A percentile compares a stretch with the other conserved stretches of the same genome.
phyloP scores from a whole-genome alignment of 1,140 invertebrate species.

The Aphidius ervi region DNA sequence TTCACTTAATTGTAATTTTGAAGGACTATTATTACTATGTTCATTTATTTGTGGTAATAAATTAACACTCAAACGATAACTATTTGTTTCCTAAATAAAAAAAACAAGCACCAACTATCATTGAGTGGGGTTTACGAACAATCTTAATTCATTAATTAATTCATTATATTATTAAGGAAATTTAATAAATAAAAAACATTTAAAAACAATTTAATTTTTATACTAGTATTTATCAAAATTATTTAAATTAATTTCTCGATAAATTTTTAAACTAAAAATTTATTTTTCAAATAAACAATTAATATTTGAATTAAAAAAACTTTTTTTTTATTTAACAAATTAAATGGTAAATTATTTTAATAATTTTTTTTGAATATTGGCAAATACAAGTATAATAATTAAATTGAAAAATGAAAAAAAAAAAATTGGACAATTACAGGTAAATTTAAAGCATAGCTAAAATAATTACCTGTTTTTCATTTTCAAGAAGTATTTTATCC shows the following conservation, averaged over 20 bases:
- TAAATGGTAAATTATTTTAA: too few relatives aligned
- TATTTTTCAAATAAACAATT: too few relatives aligned
- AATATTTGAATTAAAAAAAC: too few relatives aligned
- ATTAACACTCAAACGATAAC: conserved; percentile 22
- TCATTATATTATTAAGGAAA: conserved; percentile 3
- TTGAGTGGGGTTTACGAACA: too few relatives aligned
- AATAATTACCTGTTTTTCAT: conserved; percentile 35
- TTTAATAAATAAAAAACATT: conserved; percentile 14
- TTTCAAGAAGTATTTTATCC: conserved; percentile 28
- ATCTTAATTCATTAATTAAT: too few relatives aligned
- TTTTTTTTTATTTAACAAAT: too few relatives aligned
- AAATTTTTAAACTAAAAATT: too few relatives aligned
- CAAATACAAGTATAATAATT: too few relatives aligned
- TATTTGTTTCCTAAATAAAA: conserved; percentile 24
- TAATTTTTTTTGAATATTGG: too few relatives aligned
- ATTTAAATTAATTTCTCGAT: too few relatives aligned
- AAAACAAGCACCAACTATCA: not conserved
- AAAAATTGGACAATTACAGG: too few relatives aligned
- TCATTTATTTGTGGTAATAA: conserved; percentile 8
- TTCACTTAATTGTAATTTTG: conserved; percentile 32
- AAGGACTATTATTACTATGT: conserved; percentile 20
- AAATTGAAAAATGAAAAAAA: not conserved
- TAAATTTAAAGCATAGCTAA: not conserved
- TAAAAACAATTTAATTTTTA: not conserved
- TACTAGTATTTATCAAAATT: too few relatives aligned